Evolutionary conservation across 2,888 invertebrate genomes (phyloP).

Genomic region (Microdon myrmicae): DNA sequence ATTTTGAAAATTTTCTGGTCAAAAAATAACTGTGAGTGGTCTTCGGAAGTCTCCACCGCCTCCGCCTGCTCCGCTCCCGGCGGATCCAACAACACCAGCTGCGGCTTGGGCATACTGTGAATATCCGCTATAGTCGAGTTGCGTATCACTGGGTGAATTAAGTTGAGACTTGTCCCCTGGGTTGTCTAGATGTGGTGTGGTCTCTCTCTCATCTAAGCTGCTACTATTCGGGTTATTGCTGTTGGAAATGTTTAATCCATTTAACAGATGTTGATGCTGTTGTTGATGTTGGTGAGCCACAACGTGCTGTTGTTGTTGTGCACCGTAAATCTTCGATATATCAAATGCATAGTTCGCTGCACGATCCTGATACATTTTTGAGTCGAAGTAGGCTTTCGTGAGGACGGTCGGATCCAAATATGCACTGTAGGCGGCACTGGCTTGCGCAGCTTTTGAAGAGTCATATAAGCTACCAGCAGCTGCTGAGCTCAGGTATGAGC

Average conservation of each 20-base stretch:
- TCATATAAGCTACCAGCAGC: slow-evolving; percentile 63
- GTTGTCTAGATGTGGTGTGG: slow-evolving; percentile 64
- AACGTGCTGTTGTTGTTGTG: slow-evolving; percentile 61
- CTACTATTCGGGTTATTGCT: slow-evolving; percentile 53
- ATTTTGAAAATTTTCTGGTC: slow-evolving; percentile 59
- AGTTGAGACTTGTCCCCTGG: slow-evolving; percentile 62
- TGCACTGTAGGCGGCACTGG: slow-evolving; percentile 66
- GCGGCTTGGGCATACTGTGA: slow-evolving; percentile 56
- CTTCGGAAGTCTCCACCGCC: slow-evolving; percentile 64
- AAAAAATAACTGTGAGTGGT: slow-evolving; percentile 67
- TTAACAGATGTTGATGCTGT: slow-evolving; percentile 62
- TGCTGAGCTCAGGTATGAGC: slow-evolving; percentile 64
- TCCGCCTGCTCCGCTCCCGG: slow-evolving; percentile 39
- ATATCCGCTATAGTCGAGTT: slow-evolving; percentile 64
- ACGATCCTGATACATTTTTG: slow-evolving; percentile 67
- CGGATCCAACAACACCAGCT: slow-evolving; percentile 33
- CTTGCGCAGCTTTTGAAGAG: slow-evolving; percentile 61
- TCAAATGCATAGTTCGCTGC: slow-evolving; percentile 67
- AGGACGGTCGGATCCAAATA: slow-evolving; percentile 67
- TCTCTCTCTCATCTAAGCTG: slow-evolving; percentile 63
- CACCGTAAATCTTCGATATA: slow-evolving; percentile 67
- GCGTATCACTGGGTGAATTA: slow-evolving; percentile 64
- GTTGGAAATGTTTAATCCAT: slow-evolving; percentile 57
- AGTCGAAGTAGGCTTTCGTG: slow-evolving; percentile 67
- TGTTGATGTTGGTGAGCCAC: slow-evolving; percentile 60